phyloP scores from a whole-genome alignment of 2,113 vertebrate species.

The Ellobius talpinus region DNA sequence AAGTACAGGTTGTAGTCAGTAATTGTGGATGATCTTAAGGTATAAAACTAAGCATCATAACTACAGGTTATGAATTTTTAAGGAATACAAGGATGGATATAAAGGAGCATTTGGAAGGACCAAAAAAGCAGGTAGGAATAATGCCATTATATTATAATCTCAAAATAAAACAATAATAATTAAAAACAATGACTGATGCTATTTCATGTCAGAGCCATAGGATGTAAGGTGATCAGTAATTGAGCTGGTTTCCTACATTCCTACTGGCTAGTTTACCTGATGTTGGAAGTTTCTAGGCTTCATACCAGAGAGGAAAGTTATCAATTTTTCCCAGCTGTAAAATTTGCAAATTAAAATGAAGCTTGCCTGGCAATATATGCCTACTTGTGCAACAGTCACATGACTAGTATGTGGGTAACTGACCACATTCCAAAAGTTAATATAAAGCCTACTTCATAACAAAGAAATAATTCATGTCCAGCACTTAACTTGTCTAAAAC shows the following conservation, averaged over 20 bases:
- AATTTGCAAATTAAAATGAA: not conserved
- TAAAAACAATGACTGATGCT: too few species aligned
- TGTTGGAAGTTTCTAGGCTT: not conserved
- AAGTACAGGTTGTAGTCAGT: not conserved
- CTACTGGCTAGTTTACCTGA: not conserved
- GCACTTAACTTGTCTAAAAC: not conserved
- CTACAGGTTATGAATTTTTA: not conserved
- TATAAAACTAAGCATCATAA: not conserved
- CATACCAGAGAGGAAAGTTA: not conserved
- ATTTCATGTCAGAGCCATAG: not conserved
- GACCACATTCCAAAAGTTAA: not conserved
- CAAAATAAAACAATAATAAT: not conserved
- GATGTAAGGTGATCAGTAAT: not conserved
- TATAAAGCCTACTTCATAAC: not conserved
- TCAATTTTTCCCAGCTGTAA: not conserved
- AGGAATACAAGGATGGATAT: not conserved
- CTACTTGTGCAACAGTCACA: too few species aligned
- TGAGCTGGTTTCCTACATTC: not conserved
- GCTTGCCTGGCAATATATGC: not conserved
- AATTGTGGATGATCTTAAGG: not conserved
- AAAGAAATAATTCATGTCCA: too few species aligned
- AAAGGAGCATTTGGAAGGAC: not conserved
- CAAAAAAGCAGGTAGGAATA: not conserved
- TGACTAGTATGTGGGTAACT: rapidly evolving
- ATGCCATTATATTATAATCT: not conserved